These are phyloP conservation scores for Campylomormyrus tamandua DNA, from an alignment of 2,113 vertebrate genomes.

Conservation along the genomic window DNA sequence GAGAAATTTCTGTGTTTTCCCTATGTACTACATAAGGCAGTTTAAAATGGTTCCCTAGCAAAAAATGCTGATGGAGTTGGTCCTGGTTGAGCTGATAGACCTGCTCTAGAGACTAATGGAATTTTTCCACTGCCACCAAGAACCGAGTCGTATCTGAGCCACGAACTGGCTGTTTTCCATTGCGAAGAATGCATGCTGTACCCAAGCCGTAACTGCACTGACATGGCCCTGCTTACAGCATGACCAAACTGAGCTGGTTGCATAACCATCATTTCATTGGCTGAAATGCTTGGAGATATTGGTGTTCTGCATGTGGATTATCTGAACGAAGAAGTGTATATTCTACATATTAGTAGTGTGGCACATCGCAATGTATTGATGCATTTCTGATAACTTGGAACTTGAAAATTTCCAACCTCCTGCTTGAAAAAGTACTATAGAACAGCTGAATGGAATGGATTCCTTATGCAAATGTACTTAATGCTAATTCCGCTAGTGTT, in stretches of 20 bases:
- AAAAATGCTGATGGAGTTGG: not conserved
- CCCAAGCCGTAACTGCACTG: not conserved
- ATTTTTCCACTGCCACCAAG: not conserved
- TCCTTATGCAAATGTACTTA: not conserved
- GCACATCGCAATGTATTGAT: not conserved
- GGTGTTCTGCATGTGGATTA: not conserved
- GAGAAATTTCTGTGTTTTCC: not conserved
- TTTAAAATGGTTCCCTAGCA: not conserved
- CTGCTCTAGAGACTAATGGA: not conserved
- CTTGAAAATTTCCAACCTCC: not conserved
- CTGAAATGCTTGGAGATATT: not conserved
- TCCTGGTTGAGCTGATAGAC: not conserved
- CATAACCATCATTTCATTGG: not conserved
- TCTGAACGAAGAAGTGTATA: not conserved
- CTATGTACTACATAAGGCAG: not conserved
- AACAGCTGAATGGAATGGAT: not conserved
- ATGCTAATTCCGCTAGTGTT: not conserved
- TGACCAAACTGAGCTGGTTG: not conserved
- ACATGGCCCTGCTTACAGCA: not conserved
- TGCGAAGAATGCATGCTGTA: not conserved
- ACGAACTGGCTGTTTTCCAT: not conserved
- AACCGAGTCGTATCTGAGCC: not conserved
- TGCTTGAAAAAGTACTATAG: not conserved
- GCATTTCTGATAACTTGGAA: not conserved
- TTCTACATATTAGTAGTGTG: not conserved